A percentile compares a stretch with the other conserved stretches of the same genome.
Evolutionary conservation across 2,113 vertebrate species (phyloP).

Genomic region (Xerus inauris): DNA sequence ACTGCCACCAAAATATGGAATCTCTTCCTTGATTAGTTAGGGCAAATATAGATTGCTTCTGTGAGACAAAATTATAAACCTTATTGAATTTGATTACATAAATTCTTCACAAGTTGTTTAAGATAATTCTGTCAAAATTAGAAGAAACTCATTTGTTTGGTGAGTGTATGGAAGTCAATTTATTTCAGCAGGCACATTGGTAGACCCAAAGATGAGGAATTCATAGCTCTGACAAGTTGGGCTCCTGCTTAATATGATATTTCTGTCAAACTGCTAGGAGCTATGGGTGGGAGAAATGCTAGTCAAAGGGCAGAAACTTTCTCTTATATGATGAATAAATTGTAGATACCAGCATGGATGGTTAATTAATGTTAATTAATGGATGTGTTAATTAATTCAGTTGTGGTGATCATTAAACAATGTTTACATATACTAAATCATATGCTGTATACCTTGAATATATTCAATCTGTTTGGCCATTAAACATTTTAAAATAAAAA

Average conservation of each 20-base stretch:
- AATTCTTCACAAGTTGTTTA: neutral
- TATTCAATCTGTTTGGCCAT: neutral
- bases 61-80: neutral
- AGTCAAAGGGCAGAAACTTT: neutral
- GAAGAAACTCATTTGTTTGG: conserved; percentile 1
- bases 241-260: neutral
- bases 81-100: conserved; percentile 38
- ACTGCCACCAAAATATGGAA: neutral
- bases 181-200: neutral
- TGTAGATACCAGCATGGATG: neutral
- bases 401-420: neutral
- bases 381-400: neutral
- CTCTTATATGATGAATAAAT: neutral
- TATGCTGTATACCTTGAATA: neutral
- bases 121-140: conserved; percentile 47
- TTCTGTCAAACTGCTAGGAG: neutral
- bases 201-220: neutral
- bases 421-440: neutral
- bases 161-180: neutral
- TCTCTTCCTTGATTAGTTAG: neutral
- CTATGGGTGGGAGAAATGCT: neutral
- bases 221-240: neutral
- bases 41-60: neutral
- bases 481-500: neutral
- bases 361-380: no score